These are phyloP conservation scores for Paraplagusia blochii DNA, from an alignment of 2,113 vertebrate species.

Conservation along the genomic window DNA sequence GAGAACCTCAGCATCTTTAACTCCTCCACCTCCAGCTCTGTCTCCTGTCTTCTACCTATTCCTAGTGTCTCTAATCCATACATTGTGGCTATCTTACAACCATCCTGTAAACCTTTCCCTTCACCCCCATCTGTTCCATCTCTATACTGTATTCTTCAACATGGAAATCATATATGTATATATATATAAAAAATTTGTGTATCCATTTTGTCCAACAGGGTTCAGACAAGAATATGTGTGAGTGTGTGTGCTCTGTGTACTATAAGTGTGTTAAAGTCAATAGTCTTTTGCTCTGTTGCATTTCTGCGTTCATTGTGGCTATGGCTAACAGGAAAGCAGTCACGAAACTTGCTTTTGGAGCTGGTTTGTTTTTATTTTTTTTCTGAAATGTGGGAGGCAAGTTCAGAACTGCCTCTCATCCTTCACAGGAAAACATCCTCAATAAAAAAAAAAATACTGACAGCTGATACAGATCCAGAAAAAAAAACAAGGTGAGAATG, in stretches of 20 bases:
- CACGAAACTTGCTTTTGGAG: constrained; percentile 46
- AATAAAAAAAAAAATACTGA: constrained; percentile 11
- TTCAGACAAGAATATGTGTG: too few species aligned
- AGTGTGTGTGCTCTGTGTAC: constrained; percentile 4
- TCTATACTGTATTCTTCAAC: too few species aligned
- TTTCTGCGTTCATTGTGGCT: constrained; percentile 23
- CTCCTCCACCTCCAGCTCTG: too few species aligned
- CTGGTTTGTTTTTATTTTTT: not conserved
- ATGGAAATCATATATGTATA: too few species aligned
- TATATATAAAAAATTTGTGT: too few species aligned
- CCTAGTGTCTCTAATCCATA: too few species aligned
- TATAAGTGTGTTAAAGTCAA: constrained; percentile 9
- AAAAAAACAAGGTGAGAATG: not conserved
- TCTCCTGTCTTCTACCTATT: too few species aligned
- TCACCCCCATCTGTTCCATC: too few species aligned
- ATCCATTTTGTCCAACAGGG: too few species aligned
- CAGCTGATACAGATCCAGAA: constrained; percentile 1
- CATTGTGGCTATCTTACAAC: too few species aligned
- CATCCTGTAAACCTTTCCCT: too few species aligned
- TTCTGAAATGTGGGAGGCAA: constrained; percentile 42
- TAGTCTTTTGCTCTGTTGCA: constrained; percentile 26
- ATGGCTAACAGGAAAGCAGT: constrained; percentile 38
- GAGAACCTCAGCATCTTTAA: too few species aligned
- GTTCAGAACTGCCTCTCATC: constrained; percentile 40
- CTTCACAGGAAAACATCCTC: constrained; percentile 21